These are phyloP conservation scores for Tamias sibiricus DNA, from an alignment of 2,113 vertebrate genomes.

Conservation along the genomic window DNA sequence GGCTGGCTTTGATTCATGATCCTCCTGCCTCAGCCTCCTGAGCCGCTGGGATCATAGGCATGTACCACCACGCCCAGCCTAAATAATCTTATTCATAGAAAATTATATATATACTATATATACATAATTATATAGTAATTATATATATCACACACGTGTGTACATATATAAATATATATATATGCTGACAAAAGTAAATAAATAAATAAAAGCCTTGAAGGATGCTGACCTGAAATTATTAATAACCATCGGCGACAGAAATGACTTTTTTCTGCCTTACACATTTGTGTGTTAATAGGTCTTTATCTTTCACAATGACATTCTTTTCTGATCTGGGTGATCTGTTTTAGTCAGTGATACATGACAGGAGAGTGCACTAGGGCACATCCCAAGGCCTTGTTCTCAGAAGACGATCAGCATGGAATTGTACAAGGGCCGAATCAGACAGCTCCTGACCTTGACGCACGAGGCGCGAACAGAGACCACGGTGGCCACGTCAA, in stretches of 20 bases:
- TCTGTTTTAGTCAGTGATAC: no score
- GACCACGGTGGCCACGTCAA: not conserved
- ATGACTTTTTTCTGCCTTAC: not conserved
- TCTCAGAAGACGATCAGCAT: slow-evolving; percentile 1
- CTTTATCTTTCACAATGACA: not conserved
- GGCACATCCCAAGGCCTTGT: not conserved
- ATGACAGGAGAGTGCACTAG: no score
- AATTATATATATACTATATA: not conserved
- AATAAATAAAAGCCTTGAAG: not conserved
- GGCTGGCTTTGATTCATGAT: no score
- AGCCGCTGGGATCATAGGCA: no score
- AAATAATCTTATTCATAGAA: not conserved
- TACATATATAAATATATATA: no score
- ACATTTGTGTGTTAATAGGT: not conserved
- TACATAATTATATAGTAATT: no score
- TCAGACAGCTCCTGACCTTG: not conserved
- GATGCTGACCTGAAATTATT: not conserved
- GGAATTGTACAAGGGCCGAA: not conserved
- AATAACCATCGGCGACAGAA: not conserved
- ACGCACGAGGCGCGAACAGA: not conserved
- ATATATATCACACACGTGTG: no score
- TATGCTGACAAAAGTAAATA: not conserved
- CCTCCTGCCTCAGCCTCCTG: no score
- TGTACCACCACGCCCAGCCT: no score
- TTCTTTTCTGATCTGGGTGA: no score